A percentile compares a stretch with the other conserved stretches of the same genome.
phyloP scores from a whole-genome alignment of 2,888 invertebrate species.

The Drosophila rubida region DNA sequence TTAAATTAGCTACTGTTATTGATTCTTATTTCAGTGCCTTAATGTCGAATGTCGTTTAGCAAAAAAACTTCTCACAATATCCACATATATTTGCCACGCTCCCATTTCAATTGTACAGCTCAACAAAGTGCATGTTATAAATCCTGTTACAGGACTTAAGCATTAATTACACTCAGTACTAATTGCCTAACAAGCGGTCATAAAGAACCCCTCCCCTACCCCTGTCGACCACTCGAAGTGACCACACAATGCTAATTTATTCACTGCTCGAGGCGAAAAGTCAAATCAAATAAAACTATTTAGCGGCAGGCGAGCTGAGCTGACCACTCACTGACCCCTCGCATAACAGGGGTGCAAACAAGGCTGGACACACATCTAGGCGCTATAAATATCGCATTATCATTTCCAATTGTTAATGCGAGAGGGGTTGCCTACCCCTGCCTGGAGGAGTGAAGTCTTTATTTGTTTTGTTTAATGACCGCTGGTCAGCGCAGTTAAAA shows the following conservation, averaged over 20 bases:
- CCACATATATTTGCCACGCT: too few species aligned
- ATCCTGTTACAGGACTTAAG: slow-evolving; percentile 23
- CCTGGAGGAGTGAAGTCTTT: slow-evolving; percentile 29
- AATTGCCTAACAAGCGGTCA: slow-evolving; percentile 57
- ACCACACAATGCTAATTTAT: slow-evolving; percentile 71
- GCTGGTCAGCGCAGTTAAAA: slow-evolving; percentile 36
- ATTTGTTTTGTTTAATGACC: slow-evolving; percentile 51
- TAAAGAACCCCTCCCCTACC: slow-evolving; percentile 17
- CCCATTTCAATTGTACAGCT: slow-evolving; percentile 3
- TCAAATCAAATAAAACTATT: slow-evolving; percentile 70
- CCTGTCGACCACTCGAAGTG: too few species aligned
- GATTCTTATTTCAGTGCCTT: too few species aligned
- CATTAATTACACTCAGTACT: slow-evolving; percentile 63
- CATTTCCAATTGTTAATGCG: slow-evolving; percentile 62
- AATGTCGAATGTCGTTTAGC: too few species aligned
- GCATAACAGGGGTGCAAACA: slow-evolving; percentile 55
- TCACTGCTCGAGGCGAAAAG: slow-evolving; percentile 73
- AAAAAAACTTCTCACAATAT: too few species aligned
- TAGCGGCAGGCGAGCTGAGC: slow-evolving; percentile 58
- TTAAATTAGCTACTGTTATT: too few species aligned
- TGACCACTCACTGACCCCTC: slow-evolving; percentile 59
- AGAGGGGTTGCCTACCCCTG: slow-evolving; percentile 29
- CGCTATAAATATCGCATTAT: slow-evolving; percentile 67
- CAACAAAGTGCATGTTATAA: background rate
- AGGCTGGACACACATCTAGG: slow-evolving; percentile 33